Evolutionary conservation across 2,888 invertebrate species (phyloP).

Genomic region (Eupsilia transversa): DNA sequence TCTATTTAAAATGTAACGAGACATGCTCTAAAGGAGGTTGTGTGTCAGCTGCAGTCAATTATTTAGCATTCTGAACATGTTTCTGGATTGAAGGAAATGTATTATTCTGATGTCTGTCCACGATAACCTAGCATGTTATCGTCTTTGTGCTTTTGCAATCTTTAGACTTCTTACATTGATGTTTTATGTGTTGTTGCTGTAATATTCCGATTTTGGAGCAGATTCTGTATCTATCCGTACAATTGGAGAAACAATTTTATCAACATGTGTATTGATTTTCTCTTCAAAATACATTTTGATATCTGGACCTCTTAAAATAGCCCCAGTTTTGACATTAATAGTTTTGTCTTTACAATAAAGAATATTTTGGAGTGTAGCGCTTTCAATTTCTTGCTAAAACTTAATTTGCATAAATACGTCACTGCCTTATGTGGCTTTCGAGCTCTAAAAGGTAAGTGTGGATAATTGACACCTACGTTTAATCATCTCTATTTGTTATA

Average conservation of each 20-base stretch:
- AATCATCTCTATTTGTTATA: constrained; percentile 28
- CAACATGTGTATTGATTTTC: neutral
- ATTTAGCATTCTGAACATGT: constrained; percentile 53
- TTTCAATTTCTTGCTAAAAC: constrained; percentile 45
- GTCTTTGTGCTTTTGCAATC: constrained; percentile 53
- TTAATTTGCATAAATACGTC: constrained; percentile 38
- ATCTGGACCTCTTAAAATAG: neutral
- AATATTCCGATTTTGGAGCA: constrained; percentile 26
- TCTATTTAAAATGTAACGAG: constrained; percentile 58
- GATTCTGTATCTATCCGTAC: constrained; percentile 27
- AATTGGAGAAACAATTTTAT: constrained; percentile 11
- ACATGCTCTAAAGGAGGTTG: constrained; percentile 43
- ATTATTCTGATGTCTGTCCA: constrained; percentile 49
- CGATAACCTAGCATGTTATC: constrained; percentile 57
- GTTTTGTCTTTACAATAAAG: neutral
- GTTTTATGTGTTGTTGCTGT: constrained; percentile 43
- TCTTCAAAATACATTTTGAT: neutral
- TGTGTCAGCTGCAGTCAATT: constrained; percentile 51
- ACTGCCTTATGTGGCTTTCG: constrained; percentile 10
- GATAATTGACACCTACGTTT: constrained; percentile 46
- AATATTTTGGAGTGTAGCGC: constrained; percentile 22
- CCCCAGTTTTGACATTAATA: constrained; percentile 1
- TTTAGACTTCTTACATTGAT: constrained; percentile 40
- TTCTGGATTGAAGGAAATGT: constrained; percentile 55
- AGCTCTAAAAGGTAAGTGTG: constrained; percentile 36